Conservation (phyloP, 2,888 invertebrate species). For the Coleophora flavipennella region DNA sequence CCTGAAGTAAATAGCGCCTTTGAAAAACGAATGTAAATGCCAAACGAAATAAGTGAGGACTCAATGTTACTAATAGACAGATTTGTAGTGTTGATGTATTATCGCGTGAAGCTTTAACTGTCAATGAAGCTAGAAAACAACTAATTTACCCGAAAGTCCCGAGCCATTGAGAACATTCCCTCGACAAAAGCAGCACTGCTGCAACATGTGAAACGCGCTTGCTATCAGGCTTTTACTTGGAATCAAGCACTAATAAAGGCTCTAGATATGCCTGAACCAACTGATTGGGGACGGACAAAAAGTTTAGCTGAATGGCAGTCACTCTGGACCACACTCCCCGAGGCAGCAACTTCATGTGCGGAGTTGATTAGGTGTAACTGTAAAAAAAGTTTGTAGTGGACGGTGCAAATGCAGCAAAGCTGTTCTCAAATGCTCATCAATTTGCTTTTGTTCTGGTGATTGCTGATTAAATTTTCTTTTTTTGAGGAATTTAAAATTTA, state of each 20-base stretch:
- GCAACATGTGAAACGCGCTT: neutral
- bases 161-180: neutral
- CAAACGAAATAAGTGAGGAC: neutral
- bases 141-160: neutral
- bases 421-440: no score
- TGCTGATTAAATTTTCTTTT: no score
- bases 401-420: no score
- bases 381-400: no score
- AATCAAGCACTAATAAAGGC: neutral
- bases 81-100: no score
- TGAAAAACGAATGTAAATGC: neutral
- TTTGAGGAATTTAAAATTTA: no score
- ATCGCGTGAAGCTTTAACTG: no score
- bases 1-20: no score
- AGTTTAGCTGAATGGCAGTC: neutral
- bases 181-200: neutral
- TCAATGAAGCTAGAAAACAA: no score
- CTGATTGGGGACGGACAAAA: slow-evolving; percentile 1
- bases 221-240: slow-evolving; percentile 1
- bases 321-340: neutral
- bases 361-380: neutral
- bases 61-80: neutral
- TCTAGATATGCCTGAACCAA: slow-evolving; percentile 1
- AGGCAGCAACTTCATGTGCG: neutral
- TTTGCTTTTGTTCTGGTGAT: no score